Evolutionary conservation across 2,888 invertebrate genomes (phyloP).

Genomic region (Dermolepida albohirtum): DNA sequence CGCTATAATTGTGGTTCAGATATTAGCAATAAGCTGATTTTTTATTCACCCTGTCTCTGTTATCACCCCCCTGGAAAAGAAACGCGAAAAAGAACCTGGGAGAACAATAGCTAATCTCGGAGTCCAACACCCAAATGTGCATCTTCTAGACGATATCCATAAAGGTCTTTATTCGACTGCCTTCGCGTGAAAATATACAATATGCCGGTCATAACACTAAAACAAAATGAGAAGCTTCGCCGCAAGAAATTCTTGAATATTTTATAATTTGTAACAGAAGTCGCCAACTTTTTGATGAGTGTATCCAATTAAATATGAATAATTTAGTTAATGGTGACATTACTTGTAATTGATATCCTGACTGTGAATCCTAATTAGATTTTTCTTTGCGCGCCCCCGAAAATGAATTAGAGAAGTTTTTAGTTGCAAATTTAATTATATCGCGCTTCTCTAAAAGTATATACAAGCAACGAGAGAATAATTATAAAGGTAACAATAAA

Average conservation of each 20-base stretch:
- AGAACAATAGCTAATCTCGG: conserved; percentile 64
- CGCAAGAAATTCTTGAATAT: conserved; percentile 63
- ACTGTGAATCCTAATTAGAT: conserved; percentile 57
- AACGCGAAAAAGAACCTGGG: conserved; percentile 52
- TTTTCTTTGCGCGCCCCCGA: conserved; percentile 44
- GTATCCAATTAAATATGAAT: conserved; percentile 65
- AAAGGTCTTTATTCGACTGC: conserved; percentile 56
- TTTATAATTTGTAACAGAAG: conserved; percentile 65
- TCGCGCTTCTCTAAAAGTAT: conserved; percentile 17
- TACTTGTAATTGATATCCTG: conserved; percentile 64
- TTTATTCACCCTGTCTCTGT: conserved; percentile 67
- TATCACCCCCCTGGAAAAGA: conserved; percentile 57
- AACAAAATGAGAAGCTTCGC: conserved; percentile 62
- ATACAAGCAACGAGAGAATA: conserved; percentile 16
- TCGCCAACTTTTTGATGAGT: conserved; percentile 66
- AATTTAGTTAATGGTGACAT: conserved; percentile 65
- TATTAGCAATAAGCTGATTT: conserved; percentile 68
- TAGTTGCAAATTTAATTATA: conserved; percentile 45
- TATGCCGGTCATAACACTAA: conserved; percentile 64
- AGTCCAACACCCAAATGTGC: conserved; percentile 45
- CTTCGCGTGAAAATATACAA: conserved; percentile 55
- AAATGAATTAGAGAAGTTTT: conserved; percentile 46
- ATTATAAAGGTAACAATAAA: conserved; percentile 37
- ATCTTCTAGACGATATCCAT: conserved; percentile 44
- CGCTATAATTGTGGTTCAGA: conserved; percentile 65